Conservation (phyloP, 1,140 invertebrate genomes). For the Drosophila kohkoa region DNA sequence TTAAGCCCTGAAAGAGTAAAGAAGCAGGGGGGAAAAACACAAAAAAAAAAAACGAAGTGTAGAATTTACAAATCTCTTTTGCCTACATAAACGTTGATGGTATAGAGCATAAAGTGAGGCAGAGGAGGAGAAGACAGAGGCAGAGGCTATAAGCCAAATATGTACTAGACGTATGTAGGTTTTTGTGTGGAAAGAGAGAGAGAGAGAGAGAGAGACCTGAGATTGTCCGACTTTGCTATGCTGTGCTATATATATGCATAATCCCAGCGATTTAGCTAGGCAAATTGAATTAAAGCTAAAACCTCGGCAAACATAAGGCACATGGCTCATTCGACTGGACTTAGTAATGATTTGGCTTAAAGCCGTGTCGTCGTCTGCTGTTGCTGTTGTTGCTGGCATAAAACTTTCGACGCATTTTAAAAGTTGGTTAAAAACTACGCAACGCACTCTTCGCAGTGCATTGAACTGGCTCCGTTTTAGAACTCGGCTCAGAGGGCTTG, state of each 20-base stretch:
- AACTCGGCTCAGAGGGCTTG: constrained; percentile 6
- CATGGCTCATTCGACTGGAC: constrained; percentile 47
- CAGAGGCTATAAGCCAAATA: constrained; percentile 34
- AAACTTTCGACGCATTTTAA: constrained; percentile 56
- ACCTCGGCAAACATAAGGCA: constrained; percentile 50
- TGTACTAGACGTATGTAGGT: constrained; percentile 24
- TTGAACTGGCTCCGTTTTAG: constrained; percentile 51
- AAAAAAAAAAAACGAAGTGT: constrained; percentile 29
- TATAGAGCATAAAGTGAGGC: not conserved
- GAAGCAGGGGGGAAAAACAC: not conserved
- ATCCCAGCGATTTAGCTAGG: constrained; percentile 71
- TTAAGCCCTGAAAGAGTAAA: constrained; percentile 16
- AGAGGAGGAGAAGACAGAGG: not conserved
- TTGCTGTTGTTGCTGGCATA: constrained; percentile 31
- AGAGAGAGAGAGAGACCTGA: constrained; percentile 9
- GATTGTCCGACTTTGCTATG: constrained; percentile 19
- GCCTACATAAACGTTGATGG: constrained; percentile 49
- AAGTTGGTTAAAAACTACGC: constrained; percentile 13
- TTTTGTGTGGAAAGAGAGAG: constrained; percentile 19
- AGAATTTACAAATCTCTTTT: constrained; percentile 72
- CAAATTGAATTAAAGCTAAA: constrained; percentile 79
- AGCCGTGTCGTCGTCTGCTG: constrained; percentile 29
- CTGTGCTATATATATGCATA: constrained; percentile 53
- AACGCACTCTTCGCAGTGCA: constrained; percentile 57
- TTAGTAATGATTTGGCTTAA: constrained; percentile 69